Evolutionary conservation across 2,113 vertebrate species (phyloP), one percentile per base, ranked within the genome.

Genomic region (Crotalus tigris): DNA sequence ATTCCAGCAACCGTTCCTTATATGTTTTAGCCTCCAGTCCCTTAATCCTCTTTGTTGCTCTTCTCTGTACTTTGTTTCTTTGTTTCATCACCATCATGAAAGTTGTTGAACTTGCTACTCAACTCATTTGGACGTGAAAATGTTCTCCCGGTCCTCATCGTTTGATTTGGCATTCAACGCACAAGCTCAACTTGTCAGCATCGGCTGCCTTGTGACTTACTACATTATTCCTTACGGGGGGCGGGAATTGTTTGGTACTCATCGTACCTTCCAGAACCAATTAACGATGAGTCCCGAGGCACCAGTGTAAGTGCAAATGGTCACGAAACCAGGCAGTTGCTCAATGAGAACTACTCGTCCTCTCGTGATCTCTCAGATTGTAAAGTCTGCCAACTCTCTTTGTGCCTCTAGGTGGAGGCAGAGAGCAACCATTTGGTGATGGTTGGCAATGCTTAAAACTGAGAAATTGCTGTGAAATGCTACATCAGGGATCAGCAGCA

Each of bases 331-430:
- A 81, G 75, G 33, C 75, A 44, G 7, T 81, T 81, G 69, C n/a
- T 81, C 44, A 81, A 21, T 1, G 33, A 39, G 69, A 39, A 81
- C 2, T 3, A 9, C 17, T 21, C 21, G 7, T 81, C 21, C 33
- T 81, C 21, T 81, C 33, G 5, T 21, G 33, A 21, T 81, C 69
- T 75, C 69, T 3, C 26, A 15, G 26, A 29, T 1, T 1, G 15
- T 2, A 21, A 54, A 88, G 3, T 9, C 10, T 57, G n/a, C n/a
- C 13, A 46, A 2, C 2, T 29, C n/a, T 5, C 53, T 81, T 58
- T 54, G n/a, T 23, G 13, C 61, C 92, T 88, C 92, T 54, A 93
- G 92, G 39, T 81, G 90, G 92, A 26, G 85, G 8, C 15, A 57
- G 51, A 88, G 59, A 88, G 86, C 51, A 88, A 61, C 10, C 44